phyloP scores from a whole-genome alignment of 2,888 invertebrate species.

The Plebejus melissa region DNA sequence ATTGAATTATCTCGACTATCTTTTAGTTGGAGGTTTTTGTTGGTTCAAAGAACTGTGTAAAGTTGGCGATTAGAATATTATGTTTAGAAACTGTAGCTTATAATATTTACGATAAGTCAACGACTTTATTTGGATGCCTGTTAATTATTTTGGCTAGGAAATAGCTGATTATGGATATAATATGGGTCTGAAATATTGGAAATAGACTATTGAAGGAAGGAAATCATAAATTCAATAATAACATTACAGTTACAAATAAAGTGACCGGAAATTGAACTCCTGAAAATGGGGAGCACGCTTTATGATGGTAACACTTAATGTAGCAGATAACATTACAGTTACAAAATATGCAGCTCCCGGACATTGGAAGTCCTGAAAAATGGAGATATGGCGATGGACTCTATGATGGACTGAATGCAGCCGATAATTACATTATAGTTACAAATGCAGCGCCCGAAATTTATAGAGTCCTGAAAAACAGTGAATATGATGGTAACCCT shows the following conservation, averaged over 20 bases:
- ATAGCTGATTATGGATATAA: no score
- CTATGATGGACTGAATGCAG: no score
- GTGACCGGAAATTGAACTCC: constrained; percentile 13
- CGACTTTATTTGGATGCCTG: no score
- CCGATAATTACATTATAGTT: no score
- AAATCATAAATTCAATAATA: no score
- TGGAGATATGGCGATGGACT: neutral
- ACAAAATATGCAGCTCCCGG: constrained; percentile 33
- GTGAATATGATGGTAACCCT: neutral
- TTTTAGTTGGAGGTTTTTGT: constrained; percentile 31
- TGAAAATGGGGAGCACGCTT: neutral
- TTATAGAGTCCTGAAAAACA: constrained; percentile 20
- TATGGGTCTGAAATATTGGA: no score
- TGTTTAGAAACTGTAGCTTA: neutral
- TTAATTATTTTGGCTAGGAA: no score
- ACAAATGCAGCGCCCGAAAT: neutral
- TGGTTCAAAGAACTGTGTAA: neutral
- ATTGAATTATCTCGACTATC: constrained; percentile 22
- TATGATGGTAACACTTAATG: neutral
- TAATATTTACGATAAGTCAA: no score
- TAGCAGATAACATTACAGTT: constrained; percentile 31
- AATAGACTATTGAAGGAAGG: no score
- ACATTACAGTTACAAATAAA: no score
- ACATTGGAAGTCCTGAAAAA: constrained; percentile 33
- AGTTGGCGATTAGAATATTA: neutral